Base-by-base conservation (phyloP, 1,140 invertebrate genomes). In the Panulirus ornatus region DNA sequence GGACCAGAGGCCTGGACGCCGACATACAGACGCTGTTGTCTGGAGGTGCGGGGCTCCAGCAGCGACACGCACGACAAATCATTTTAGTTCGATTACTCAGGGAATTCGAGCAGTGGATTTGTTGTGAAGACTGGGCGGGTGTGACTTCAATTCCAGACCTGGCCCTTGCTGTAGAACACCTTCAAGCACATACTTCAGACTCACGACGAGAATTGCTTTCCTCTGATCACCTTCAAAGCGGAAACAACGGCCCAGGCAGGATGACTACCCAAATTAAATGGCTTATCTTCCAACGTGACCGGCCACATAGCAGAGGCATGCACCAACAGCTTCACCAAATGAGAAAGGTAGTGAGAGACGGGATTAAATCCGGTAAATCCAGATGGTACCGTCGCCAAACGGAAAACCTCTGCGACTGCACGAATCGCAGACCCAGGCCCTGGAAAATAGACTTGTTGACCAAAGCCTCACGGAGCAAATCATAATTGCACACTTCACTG, bases 401-500 rank as follows among this genome's bases (percentile, higher is more conserved):
- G 6, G 6, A 66, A 66, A 66, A 66, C 63, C 5, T n/a, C 63
- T 66, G 63, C 63, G 22, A 66, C 30, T 5, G 22, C 30, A 22
- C 22, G 30, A 66, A 66, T 30, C 63, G 63, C 63, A 66, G 5
- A 66, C 63, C 19, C 63, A 66, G 22, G 63, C 19, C 63, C n/a
- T n/a, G n/a, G 19, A 66, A 5, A 66, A 66, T 22, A 22, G 5
- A 66, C 19, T 19, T 6, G 63, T 8, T 66, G 63, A 66, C 63
- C 63, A 66, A 30, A 66, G 63, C 30, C 19, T 66, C 19, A 66
- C 63, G 19, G 63, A 22, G 30, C 5, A 66, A n/a, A 66, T 66
- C 22, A n/a, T n/a, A n/a, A 66, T 8, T 66, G 22, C 63, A 30
- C 63, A 66, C 63, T 66, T 66, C 63, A 66, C 63, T 66, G 63